Percentiles rank a stretch among this genome's conserved stretches.
phyloP scores from a whole-genome alignment of 2,113 vertebrate genomes.

The Petaurus breviceps region DNA sequence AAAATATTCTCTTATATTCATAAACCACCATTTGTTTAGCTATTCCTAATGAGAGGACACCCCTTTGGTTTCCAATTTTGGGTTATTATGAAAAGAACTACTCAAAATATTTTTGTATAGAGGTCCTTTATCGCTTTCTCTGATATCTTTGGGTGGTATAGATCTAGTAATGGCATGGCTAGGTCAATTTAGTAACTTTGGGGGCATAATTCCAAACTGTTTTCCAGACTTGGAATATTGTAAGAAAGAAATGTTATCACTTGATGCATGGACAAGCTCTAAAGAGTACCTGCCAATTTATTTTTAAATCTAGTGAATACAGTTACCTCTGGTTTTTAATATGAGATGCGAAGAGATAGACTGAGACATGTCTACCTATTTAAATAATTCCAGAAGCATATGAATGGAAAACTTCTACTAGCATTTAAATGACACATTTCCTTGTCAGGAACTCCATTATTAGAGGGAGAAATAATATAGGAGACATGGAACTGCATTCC shows the following conservation, averaged over 20 bases:
- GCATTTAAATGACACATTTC: not conserved
- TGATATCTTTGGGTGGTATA: not conserved
- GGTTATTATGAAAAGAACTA: too few species aligned
- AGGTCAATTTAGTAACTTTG: not conserved
- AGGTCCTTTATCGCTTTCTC: not conserved
- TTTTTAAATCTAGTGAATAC: not conserved
- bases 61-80: not conserved
- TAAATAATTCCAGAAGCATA: not conserved
- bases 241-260: not conserved
- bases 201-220: not conserved
- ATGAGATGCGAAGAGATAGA: not conserved
- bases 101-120: not conserved
- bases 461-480: not conserved
- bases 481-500: too few species aligned
- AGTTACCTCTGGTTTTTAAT: not conserved
- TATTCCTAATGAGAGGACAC: not conserved
- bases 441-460: fast-evolving
- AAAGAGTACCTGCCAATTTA: not conserved
- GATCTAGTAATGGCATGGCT: not conserved
- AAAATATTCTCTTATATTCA: not conserved
- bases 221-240: not conserved
- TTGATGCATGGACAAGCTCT: not conserved
- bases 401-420: not conserved
- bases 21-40: not conserved
- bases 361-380: not conserved